These are phyloP conservation scores for Zaprionus africanus DNA, from an alignment of 1,140 invertebrate species.

Conservation along the genomic window DNA sequence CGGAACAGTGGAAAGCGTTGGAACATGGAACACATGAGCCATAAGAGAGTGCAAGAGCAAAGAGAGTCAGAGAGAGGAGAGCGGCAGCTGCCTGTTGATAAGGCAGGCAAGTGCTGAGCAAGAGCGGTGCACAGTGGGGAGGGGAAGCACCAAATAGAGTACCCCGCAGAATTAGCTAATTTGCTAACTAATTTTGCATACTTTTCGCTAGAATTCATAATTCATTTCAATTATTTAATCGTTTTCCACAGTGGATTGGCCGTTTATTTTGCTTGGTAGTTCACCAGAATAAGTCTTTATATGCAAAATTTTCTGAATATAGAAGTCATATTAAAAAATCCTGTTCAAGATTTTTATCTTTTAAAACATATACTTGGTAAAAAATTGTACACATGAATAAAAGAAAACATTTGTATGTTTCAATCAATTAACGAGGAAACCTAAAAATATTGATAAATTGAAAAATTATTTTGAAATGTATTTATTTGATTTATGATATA, in stretches of 20 bases:
- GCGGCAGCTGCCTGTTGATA: slow-evolving; percentile 69
- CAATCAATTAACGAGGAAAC: no score
- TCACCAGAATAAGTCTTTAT: not conserved
- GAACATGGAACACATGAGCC: slow-evolving; percentile 1
- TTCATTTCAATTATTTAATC: not conserved
- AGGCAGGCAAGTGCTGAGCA: slow-evolving; percentile 7
- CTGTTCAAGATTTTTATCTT: no score
- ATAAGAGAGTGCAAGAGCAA: slow-evolving; percentile 18
- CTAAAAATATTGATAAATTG: no score
- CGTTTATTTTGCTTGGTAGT: not conserved
- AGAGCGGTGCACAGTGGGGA: no score
- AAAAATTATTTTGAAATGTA: no score
- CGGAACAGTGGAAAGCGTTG: slow-evolving; percentile 31
- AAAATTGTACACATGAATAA: no score
- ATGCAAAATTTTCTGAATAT: no score
- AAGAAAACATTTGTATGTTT: no score
- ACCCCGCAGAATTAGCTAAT: not conserved
- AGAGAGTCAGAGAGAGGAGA: slow-evolving; percentile 14
- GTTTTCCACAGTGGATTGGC: not conserved
- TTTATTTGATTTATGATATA: no score
- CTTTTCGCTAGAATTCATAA: not conserved
- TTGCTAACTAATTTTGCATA: slow-evolving; percentile 1
- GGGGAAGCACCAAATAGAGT: not conserved
- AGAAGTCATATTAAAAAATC: no score
- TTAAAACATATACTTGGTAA: no score